These are phyloP conservation scores for Melinaea marsaeus DNA, from an alignment of 2,888 invertebrate species.

Conservation along the genomic window DNA sequence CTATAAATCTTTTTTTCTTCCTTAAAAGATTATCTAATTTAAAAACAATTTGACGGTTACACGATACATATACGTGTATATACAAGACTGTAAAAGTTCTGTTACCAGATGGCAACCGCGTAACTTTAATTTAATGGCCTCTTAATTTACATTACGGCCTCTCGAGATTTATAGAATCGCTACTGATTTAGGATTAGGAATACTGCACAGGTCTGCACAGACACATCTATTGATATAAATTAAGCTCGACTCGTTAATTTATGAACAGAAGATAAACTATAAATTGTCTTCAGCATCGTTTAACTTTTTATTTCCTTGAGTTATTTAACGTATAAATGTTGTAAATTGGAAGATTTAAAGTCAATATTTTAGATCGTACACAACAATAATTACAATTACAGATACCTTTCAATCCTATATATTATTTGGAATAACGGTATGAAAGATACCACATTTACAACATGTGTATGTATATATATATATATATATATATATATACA, in stretches of 20 bases:
- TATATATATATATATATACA: too few relatives aligned
- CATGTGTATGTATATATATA: too few relatives aligned
- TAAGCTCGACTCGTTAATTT: not conserved
- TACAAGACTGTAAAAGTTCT: constrained; percentile 1
- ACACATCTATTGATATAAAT: constrained; percentile 7
- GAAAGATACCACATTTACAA: too few relatives aligned
- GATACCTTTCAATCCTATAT: too few relatives aligned
- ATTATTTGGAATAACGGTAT: too few relatives aligned
- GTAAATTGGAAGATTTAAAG: not conserved
- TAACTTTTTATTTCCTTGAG: too few relatives aligned
- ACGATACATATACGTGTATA: not conserved
- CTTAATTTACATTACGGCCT: constrained; percentile 16
- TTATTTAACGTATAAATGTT: not conserved
- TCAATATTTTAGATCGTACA: too few relatives aligned
- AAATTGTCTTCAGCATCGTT: not conserved
- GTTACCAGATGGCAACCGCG: constrained; percentile 8
- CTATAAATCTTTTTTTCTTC: not conserved
- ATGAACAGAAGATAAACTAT: constrained; percentile 1
- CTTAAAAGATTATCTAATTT: not conserved
- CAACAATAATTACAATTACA: too few relatives aligned
- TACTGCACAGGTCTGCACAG: constrained; percentile 4
- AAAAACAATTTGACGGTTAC: too few relatives aligned
- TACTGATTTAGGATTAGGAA: constrained; percentile 12
- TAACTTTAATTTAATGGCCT: constrained; percentile 19
- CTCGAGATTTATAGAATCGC: constrained; percentile 15